Evolutionary conservation across 2,888 invertebrate species (phyloP), one percentile per base, ranked within the genome.

Genomic region (Desoria tigrina): DNA sequence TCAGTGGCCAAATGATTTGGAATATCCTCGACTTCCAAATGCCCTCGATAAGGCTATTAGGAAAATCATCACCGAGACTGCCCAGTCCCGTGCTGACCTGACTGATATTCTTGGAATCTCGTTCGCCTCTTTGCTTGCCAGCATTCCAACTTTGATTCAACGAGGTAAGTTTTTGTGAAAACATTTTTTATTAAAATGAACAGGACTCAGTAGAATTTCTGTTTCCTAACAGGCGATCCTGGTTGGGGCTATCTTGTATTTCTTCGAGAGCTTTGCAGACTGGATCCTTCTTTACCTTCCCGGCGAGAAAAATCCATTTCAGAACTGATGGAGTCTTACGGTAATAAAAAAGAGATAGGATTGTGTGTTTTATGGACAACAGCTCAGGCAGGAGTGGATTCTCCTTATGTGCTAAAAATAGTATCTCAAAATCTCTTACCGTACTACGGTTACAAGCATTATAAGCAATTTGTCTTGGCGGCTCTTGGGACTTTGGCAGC

Each of bases 271-370:
- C 69, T 76, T 62, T 69, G 72, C 54, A 60, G 65, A 42, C 65
- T 73, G 42, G 74, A 76, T 65, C 72, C 74, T 28, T 69, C 73
- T 49, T 49, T 76, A 14, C 63, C 69, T 18, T 55, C 73, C 14
- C 62, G 74, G 54, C 67, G 72, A 42, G 61, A 59, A 14, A 73
- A 69, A 61, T 63, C 65, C 32, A 68, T 73, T 49, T 42, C 68
- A 9, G 76, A 76, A 51, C 63, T 76, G 21, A 76, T 74, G 71
- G 76, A 76, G 54, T 74, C 74, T 32, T 76, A 73, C 63, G 74
- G 73, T 51, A 69, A 69, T 21, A 65, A 68, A 11, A 76, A 74
- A 59, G 76, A 76, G 70, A 68, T 76, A 21, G 76, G 76, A 6
- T 65, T 66, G 23, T 65, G 70, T 54, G 54, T 72, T 23, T 45